Percentiles rank a stretch among this genome's conserved stretches.
phyloP scores from a whole-genome alignment of 2,888 invertebrate genomes.

The Esperia sulphurella region DNA sequence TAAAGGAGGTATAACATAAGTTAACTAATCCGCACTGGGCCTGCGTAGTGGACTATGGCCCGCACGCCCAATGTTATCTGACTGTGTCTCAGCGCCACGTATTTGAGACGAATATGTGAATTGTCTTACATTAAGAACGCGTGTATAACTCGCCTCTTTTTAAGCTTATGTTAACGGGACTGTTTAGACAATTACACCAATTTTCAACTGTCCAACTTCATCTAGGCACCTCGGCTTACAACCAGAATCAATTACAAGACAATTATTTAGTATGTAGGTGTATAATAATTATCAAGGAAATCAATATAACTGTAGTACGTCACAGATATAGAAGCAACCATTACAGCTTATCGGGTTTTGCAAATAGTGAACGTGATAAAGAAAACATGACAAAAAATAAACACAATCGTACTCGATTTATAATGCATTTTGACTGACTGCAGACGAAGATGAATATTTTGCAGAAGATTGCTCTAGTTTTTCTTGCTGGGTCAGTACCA shows the following conservation, averaged over 20 bases:
- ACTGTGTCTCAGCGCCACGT: no score
- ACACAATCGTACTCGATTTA: no score
- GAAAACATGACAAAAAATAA: not conserved
- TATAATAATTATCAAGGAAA: conserved; percentile 5
- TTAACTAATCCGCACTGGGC: no score
- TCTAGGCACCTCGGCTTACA: not conserved
- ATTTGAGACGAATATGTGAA: no score
- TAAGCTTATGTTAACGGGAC: not conserved
- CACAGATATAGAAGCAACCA: conserved; percentile 10
- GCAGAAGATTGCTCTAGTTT: no score
- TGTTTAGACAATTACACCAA: not conserved
- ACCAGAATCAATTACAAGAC: not conserved
- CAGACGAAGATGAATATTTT: not conserved
- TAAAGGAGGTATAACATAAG: no score
- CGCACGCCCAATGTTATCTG: not conserved
- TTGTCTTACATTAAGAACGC: no score
- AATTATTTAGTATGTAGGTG: conserved; percentile 1
- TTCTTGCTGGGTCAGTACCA: no score
- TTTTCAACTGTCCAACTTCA: not conserved
- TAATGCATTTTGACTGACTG: not conserved
- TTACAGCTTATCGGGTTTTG: conserved; percentile 8
- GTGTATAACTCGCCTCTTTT: no score
- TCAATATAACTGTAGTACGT: conserved; percentile 12
- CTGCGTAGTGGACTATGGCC: not conserved
- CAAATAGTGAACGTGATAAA: not conserved